phyloP scores from a whole-genome alignment of 2,888 invertebrate genomes.

The Coelopa pilipes region DNA sequence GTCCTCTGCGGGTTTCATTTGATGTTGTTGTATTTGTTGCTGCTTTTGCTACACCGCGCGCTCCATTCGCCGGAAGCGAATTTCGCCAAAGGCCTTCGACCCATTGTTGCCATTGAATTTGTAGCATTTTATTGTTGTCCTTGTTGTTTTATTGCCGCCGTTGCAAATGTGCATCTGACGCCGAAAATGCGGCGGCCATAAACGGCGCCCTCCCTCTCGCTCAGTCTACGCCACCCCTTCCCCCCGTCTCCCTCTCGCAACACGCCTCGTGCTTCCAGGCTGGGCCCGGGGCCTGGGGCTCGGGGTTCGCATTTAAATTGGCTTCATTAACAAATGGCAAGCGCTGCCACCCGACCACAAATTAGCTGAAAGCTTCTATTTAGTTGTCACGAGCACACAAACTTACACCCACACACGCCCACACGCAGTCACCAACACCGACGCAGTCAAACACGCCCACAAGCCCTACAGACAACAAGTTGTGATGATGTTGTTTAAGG shows the following conservation, averaged over 20 bases:
- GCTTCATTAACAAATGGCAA: slow-evolving; percentile 28
- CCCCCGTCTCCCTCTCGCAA: neutral
- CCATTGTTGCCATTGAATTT: too few relatives aligned
- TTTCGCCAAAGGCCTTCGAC: too few relatives aligned
- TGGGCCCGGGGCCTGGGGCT: too few relatives aligned
- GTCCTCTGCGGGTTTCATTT: neutral
- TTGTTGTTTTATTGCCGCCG: neutral
- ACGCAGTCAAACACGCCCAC: neutral
- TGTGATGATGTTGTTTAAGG: too few relatives aligned
- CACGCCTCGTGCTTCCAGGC: too few relatives aligned
- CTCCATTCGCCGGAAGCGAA: too few relatives aligned
- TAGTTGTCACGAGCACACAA: slow-evolving; percentile 21
- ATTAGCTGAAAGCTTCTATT: slow-evolving; percentile 29
- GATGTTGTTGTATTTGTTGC: slow-evolving; percentile 12
- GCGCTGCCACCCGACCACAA: slow-evolving; percentile 29
- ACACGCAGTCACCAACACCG: neutral
- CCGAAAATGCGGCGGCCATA: neutral
- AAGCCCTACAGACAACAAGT: too few relatives aligned
- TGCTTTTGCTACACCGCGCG: neutral
- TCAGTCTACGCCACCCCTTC: neutral
- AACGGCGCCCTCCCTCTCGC: neutral
- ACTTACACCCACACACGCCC: neutral
- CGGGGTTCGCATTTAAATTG: slow-evolving; percentile 36
- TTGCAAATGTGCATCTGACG: neutral
- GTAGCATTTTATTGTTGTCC: too few relatives aligned